Evolutionary conservation across 2,797 vertebrate species (phyloP), one percentile per base, ranked within the genome.

Genomic region (Champsocephalus esox): DNA sequence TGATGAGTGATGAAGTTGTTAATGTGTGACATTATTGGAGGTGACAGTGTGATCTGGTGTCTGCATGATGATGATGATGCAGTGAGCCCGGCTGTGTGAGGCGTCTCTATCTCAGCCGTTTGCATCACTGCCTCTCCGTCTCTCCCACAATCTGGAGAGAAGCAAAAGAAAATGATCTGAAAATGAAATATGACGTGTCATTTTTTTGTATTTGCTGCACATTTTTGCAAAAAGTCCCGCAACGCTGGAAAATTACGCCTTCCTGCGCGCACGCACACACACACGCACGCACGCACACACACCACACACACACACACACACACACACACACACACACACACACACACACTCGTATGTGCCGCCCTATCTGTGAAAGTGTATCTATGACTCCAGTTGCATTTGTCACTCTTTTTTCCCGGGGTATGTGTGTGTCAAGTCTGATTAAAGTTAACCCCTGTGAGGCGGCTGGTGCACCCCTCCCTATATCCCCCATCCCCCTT

Each of bases 401-500:
- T 88, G 88, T 87, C 85, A 82, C 87, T 85, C 70, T 85, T 88
- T 87, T 87, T 90, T 92, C 85, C 88, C 46, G 79, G 79, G 90
- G 90, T 88, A 75, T 84, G 78, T 87, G 79, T 81, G 79, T 81
- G 93, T 94, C 93, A 92, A 69, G 86, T 93, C 92, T 93, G 91
- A 94, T 95, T 94, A 94, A 90, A 91, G 87, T 94, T 94, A 94
- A 93, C 90, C 93, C 92, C 79, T 88, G 73, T 86, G 91, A 93
- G 84, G 89, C 14, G 80, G 78, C 90, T 90, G 84, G 87, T 90
- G 76, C 82, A 83, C 80, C 88, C 79, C 89, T 88, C 73, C 63
- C 79, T 76, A 55, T 50, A 49, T 59, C 62, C 62, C 64, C 76
- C 75, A 51, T 9, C 71, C 66, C 71, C 59, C 66, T 49, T 46